Base-by-base conservation (phyloP, 1,140 invertebrate species). In the Drosophila carrolli region DNA sequence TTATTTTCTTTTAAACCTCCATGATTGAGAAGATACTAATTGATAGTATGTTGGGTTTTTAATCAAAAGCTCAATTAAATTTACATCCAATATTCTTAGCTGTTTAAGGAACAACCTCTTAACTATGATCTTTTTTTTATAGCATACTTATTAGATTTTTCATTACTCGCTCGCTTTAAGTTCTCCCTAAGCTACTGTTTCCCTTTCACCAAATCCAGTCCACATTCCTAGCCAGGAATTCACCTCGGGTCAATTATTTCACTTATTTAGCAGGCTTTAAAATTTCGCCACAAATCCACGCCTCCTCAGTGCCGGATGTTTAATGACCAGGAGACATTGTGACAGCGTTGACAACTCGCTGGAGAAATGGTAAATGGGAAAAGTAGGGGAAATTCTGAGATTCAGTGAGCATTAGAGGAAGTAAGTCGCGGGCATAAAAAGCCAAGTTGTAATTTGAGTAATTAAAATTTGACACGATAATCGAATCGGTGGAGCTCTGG, bases 381-480 rank as follows among this genome's bases (percentile, higher is more conserved):
- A 48, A 44, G 29, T 5, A 35, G 14, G 38, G 40, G 38, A n/a
- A 32, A 66, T n/a, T 48, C 59, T 23, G 59, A 23, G 35, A 63
- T 63, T 66, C 60, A 32, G 59, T 40, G 60, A 32, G 41, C 67
- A 71, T 71, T 70, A 57, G 61, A 61, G 61, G 55, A 74, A 78
- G 67, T 81, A 84, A 84, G 78, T 81, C 73, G 73, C 50, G 47
- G 73, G 82, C 83, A 83, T 88, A 88, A 88, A 79, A 79, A 77
- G 79, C 75, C 75, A 58, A 76, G 67, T 77, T 83, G 84, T 88
- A 80, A 88, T 88, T 88, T 88, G 76, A 89, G 83, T 88, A 88
- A 88, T 88, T 88, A 88, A 88, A 88, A 88, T 83, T 79, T 88
- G 83, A 89, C 79, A 88, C 83, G 83, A 88, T 88, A 88, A 89